Evolutionary conservation across 2,888 invertebrate species (phyloP), one percentile per base, ranked within the genome.

Genomic region (Phyto melanocephala): DNA sequence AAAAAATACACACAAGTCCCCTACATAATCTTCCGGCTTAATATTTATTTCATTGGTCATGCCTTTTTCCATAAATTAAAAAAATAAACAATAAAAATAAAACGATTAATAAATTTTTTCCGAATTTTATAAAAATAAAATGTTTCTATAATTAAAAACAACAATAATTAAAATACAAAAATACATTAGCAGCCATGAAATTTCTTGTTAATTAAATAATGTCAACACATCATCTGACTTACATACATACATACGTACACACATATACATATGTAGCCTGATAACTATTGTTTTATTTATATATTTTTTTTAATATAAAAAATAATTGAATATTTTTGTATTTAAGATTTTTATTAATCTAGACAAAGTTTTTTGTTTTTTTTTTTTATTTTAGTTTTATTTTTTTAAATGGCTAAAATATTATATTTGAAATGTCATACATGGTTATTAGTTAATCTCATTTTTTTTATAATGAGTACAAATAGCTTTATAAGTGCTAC

Each of bases 141-240:
- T 65, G 37, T 45, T 24, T 63, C 1, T 42, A 15, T 28, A 45
- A 78, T 78, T 35, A 54, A 71, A 77, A 63, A 22, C 54, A 65
- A 50, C 40, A 65, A 70, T 13, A 72, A 65, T 20, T 13, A n/a
- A 6, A 15, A 20, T 5, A 47, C 28, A 52, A 56, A 15, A 47
- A 45, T 22, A n/a, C n/a, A n/a, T n/a, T n/a, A n/a, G n/a, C n/a
- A 37, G 40, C 62, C 68, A 68, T 68, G 68, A 68, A 52, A 42
- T 22, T 77, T 68, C 42, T 60, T 52, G 10, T 60, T 72, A 72
- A 78, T 71, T 65, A 65, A 79, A 67, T 52, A 72, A 58, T 79
- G 79, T 67, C 72, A 72, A 58, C 56, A 60, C 50, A 79, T 42
- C 10, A 24, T 45, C 24, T 50, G n/a, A 33, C 20, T 52, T 63